These are phyloP conservation scores for Crioceris asparagi DNA, from an alignment of 2,888 invertebrate genomes.

Conservation along the genomic window DNA sequence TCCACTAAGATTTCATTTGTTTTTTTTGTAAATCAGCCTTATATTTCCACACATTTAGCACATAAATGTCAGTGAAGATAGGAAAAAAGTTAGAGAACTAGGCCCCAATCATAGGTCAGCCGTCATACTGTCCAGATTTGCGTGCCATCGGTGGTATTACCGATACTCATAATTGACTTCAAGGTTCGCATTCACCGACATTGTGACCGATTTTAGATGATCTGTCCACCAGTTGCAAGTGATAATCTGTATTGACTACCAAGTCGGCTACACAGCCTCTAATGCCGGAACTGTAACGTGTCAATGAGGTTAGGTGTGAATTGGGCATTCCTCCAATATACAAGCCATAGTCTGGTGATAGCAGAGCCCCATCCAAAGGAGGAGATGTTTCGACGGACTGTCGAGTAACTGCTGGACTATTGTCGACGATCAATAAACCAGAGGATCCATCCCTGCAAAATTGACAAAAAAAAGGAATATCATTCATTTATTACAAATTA, in stretches of 20 bases:
- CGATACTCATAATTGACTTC: constrained; percentile 12
- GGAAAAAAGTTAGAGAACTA: too few relatives aligned
- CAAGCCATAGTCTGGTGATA: constrained; percentile 66
- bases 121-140: too few relatives aligned
- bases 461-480: too few relatives aligned
- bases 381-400: constrained; percentile 64
- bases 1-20: constrained; percentile 17
- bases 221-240: constrained; percentile 40
- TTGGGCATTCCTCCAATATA: constrained; percentile 60
- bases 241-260: constrained; percentile 49
- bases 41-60: constrained; percentile 32
- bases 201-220: constrained; percentile 43
- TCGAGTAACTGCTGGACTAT: constrained; percentile 66
- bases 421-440: constrained; percentile 82
- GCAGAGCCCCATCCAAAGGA: constrained; percentile 12
- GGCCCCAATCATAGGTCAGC: too few relatives aligned
- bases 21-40: constrained; percentile 34
- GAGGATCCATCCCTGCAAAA: constrained; percentile 68
- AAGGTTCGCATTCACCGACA: constrained; percentile 35
- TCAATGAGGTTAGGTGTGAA: constrained; percentile 31
- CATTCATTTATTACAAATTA: too few relatives aligned
- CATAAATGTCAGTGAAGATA: constrained; percentile 20
- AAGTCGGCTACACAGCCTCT: constrained; percentile 53
- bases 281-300: constrained; percentile 45
- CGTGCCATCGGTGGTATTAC: too few relatives aligned